Conservation (phyloP, 2,888 invertebrate species). For the Tetragonula carbonaria region DNA sequence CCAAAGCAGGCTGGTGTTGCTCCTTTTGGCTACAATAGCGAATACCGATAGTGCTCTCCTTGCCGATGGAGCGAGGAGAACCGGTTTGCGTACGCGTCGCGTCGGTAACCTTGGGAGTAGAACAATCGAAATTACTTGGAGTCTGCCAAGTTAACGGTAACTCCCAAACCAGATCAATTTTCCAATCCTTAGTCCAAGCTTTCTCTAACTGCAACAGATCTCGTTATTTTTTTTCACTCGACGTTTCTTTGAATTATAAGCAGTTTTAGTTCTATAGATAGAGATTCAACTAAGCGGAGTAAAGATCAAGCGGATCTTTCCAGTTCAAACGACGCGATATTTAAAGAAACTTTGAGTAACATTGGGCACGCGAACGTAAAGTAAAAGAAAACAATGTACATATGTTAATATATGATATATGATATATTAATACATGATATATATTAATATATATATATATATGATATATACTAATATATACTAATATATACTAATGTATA, state of each 20-base stretch:
- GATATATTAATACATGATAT: too few relatives aligned
- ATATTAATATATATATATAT: too few relatives aligned
- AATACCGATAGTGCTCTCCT: constrained; percentile 32
- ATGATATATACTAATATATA: too few relatives aligned
- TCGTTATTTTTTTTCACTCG: neutral
- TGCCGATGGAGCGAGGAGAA: constrained; percentile 17
- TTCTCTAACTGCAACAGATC: neutral
- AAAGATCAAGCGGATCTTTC: neutral
- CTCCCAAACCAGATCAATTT: constrained; percentile 13
- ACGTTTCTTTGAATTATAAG: neutral
- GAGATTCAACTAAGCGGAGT: neutral
- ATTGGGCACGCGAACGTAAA: neutral
- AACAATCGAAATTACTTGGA: constrained; percentile 48
- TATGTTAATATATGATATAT: too few relatives aligned
- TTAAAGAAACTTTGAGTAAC: neutral
- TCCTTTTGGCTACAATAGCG: constrained; percentile 47
- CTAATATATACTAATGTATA: too few relatives aligned
- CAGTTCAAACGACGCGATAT: neutral
- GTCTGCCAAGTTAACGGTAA: neutral
- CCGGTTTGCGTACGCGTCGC: constrained; percentile 34
- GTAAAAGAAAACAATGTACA: neutral
- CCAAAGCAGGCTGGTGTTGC: neutral
- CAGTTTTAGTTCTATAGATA: neutral
- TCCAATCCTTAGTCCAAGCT: neutral
- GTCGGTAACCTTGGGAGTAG: constrained; percentile 27